Evolutionary conservation across 2,888 invertebrate species (phyloP).

Genomic region (Tenthredo amoena): DNA sequence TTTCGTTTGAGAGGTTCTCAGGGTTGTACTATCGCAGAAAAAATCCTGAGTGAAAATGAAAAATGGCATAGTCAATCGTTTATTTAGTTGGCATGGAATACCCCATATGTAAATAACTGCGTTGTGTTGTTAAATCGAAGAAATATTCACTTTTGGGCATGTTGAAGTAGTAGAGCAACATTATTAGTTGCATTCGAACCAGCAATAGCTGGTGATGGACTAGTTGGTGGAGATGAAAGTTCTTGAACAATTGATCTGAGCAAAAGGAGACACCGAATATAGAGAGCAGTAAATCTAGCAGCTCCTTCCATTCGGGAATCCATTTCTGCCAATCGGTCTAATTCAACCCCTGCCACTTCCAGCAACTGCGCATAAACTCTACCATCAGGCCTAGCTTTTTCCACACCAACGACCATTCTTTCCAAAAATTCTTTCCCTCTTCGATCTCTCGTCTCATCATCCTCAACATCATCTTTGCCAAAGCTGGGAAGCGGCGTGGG

Average conservation of each 20-base stretch:
- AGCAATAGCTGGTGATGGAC: slow-evolving; percentile 76
- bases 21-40: too few relatives aligned
- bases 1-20: too few relatives aligned
- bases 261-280: slow-evolving; percentile 83
- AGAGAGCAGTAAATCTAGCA: slow-evolving; percentile 90
- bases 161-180: slow-evolving; percentile 77
- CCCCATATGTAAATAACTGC: slow-evolving; percentile 52
- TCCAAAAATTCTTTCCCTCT: slow-evolving; percentile 84
- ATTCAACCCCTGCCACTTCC: slow-evolving; percentile 79
- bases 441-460: slow-evolving; percentile 68
- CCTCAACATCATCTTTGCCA: slow-evolving; percentile 63
- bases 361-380: slow-evolving; percentile 76
- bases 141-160: slow-evolving; percentile 77
- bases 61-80: too few relatives aligned
- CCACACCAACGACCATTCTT: slow-evolving; percentile 86
- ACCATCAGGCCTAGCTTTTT: slow-evolving; percentile 84
- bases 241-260: slow-evolving; percentile 78
- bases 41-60: too few relatives aligned
- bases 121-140: slow-evolving; percentile 61
- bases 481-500: slow-evolving; percentile 66
- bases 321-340: slow-evolving; percentile 86
- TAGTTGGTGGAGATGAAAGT: slow-evolving; percentile 73
- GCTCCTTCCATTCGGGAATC: slow-evolving; percentile 89
- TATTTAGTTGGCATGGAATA: too few relatives aligned
- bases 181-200: slow-evolving; percentile 76